Conservation (phyloP, 2,888 invertebrate species). For the Actias luna region DNA sequence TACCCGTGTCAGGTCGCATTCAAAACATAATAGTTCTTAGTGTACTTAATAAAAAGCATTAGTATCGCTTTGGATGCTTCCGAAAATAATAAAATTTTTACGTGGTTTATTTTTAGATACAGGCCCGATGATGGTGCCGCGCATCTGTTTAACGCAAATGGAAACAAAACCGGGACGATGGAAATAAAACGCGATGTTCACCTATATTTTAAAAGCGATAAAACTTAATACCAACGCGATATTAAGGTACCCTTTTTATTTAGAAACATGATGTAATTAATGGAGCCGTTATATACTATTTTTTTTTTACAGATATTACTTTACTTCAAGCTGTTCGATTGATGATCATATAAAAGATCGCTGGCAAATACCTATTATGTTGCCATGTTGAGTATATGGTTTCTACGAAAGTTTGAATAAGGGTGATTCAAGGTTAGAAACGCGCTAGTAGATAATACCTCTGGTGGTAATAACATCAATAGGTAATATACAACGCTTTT, state of each 20-base stretch:
- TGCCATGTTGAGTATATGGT: too few relatives aligned
- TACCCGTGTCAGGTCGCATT: background rate
- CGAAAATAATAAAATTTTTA: constrained; percentile 1
- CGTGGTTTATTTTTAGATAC: background rate
- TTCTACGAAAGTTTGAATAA: too few relatives aligned
- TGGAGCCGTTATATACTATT: too few relatives aligned
- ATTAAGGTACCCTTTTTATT: background rate
- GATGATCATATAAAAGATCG: too few relatives aligned
- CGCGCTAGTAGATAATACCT: too few relatives aligned
- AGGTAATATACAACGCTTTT: too few relatives aligned
- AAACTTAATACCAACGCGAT: background rate
- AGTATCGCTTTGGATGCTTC: background rate
- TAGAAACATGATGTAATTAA: too few relatives aligned
- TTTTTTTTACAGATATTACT: too few relatives aligned
- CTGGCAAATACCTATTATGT: too few relatives aligned
- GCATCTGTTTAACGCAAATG: background rate
- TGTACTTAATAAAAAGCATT: background rate
- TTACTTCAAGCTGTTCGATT: too few relatives aligned
- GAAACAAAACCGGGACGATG: background rate
- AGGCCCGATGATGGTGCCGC: background rate
- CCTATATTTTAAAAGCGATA: background rate
- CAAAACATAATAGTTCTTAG: background rate
- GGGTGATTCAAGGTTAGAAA: too few relatives aligned
- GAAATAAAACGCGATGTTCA: background rate
- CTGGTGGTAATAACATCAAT: too few relatives aligned